Conservation (phyloP, 2,113 vertebrate species). For the Triplophysa rosa region DNA sequence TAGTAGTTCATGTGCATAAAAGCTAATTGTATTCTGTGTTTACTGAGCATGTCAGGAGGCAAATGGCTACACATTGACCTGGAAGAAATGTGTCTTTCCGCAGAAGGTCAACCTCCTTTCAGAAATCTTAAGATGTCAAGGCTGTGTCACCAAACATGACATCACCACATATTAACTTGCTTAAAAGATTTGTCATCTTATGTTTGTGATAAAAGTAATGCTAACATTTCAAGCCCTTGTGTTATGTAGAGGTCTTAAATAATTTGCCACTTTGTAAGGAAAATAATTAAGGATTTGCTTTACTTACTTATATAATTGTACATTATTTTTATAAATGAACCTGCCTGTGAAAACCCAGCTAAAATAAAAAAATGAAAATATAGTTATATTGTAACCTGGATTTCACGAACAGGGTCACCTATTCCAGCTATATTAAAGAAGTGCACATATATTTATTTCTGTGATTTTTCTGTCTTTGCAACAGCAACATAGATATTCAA, state of each 20-base stretch:
- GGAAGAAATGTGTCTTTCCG: slow-evolving; percentile 53
- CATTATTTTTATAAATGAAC: too few species aligned
- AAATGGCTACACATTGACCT: slow-evolving; percentile 52
- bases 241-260: not conserved
- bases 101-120: slow-evolving; percentile 47
- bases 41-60: slow-evolving; percentile 24
- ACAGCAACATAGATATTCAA: not conserved
- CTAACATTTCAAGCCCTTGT: not conserved
- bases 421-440: too few species aligned
- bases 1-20: too few species aligned
- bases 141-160: slow-evolving; percentile 32
- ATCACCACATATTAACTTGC: slow-evolving; percentile 3
- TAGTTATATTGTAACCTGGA: too few species aligned
- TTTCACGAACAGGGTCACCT: too few species aligned
- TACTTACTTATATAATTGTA: too few species aligned
- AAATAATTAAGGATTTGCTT: not conserved
- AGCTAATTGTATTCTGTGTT: not conserved
- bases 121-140: slow-evolving; percentile 30
- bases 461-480: too few species aligned
- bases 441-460: too few species aligned
- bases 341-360: too few species aligned
- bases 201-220: not conserved
- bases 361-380: too few species aligned
- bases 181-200: not conserved
- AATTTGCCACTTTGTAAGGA: not conserved